Evolutionary conservation across 2,113 vertebrate genomes (phyloP), one percentile per base, ranked within the genome.

Genomic region (Pionites leucogaster): DNA sequence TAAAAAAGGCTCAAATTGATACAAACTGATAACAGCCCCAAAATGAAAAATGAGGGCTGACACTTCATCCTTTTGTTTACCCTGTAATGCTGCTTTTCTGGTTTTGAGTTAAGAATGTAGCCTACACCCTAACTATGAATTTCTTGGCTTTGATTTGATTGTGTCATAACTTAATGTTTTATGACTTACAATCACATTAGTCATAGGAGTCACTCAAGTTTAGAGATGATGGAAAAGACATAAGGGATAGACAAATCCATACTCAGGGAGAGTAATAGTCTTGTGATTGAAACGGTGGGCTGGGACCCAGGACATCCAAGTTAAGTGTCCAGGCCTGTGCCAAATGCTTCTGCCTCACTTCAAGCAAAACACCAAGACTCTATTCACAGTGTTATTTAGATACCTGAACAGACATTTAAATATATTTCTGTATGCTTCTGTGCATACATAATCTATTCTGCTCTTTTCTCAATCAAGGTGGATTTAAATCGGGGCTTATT

Each of bases 121-220:
- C 94, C 96, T 97, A 94, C 96, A 91, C 96, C 97, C 96, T 96
- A 95, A 93, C 95, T 95, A 97, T 97, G 96, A 96, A 97, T 97
- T 97, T 96, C 93, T 97, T 97, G 96, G 96, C 95, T 92, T 96
- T 77, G 88, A 89, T 96, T 96, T 96, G 81, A 96, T 93, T 93
- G 96, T 97, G 96, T 96, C 93, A 96, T 96, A 93, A 96, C 92
- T 95, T 97, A 96, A 96, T 96, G 93, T 96, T 96, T 97, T 97
- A 95, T 96, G 96, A 96, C 95, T 97, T 97, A 96, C 91, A 96
- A 96, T 95, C 96, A 97, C 89, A 94, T 96, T 97, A 95, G 93
- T 96, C 96, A 97, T 93, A 97, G 89, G 96, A 97, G 95, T 93
- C 95, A 97, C 93, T 96, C 93, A 95, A 96, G 95, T 97, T 97